Conservation (phyloP, 1,140 invertebrate species). For the Euura lappo region DNA sequence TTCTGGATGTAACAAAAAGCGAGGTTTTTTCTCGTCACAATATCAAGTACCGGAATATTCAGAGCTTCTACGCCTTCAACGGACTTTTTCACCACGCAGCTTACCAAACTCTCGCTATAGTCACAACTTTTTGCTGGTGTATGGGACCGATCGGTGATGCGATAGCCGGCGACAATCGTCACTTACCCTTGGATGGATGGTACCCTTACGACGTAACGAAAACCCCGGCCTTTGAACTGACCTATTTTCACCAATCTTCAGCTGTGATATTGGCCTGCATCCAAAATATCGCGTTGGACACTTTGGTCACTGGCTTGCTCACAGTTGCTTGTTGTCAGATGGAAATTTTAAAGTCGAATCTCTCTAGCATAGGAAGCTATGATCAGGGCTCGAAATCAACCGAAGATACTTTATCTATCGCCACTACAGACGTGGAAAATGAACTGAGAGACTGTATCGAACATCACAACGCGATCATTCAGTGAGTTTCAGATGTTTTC, state of each 20-base stretch:
- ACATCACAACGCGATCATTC: conserved; percentile 35
- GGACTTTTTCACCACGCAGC: conserved; percentile 38
- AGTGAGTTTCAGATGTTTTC: conserved; percentile 28
- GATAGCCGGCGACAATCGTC: conserved; percentile 21
- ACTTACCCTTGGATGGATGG: conserved; percentile 45
- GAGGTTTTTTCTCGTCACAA: conserved; percentile 32
- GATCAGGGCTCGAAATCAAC: background rate
- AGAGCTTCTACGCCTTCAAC: conserved; percentile 36
- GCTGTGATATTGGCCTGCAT: conserved; percentile 50
- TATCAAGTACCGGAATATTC: conserved; percentile 26
- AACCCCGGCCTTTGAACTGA: conserved; percentile 59
- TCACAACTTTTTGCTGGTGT: conserved; percentile 34
- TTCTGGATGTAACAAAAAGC: conserved; percentile 29
- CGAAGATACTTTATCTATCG: too few species aligned
- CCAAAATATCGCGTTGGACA: conserved; percentile 60
- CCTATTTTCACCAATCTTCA: conserved; percentile 55
- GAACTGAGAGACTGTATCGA: conserved; percentile 28
- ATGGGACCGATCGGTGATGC: conserved; percentile 29
- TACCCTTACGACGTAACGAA: conserved; percentile 59
- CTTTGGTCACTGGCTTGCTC: conserved; percentile 54
- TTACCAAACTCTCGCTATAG: conserved; percentile 37
- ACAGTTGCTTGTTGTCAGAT: conserved; percentile 56
- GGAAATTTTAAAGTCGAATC: conserved; percentile 35
- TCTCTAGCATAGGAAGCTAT: conserved; percentile 14
- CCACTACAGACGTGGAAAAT: too few species aligned